Evolutionary conservation across 2,797 vertebrate species (phyloP), one percentile per base, ranked within the genome.

Genomic region (Rhabdomys pumilio): DNA sequence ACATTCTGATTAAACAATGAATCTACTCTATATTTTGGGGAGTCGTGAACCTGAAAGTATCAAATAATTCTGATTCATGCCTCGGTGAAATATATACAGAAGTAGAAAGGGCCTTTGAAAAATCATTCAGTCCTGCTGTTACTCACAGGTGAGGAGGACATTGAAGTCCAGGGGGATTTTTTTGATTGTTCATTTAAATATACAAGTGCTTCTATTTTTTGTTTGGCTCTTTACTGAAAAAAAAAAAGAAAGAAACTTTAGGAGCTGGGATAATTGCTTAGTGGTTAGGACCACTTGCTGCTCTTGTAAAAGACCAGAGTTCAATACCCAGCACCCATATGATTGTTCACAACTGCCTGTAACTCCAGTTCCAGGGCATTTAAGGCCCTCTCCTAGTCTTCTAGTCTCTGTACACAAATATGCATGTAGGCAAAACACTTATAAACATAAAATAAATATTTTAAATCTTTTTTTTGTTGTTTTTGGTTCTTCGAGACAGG

Each of bases 1-100:
- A 85, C 91, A 90, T 96, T 97, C 83, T 96, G 88, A 96, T 97
- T 96, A 97, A 97, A 97, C 88, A 97, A 93, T 97, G 90, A 96
- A 83, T 94, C 89, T 89, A 89, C 75, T 96, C 77, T 94, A 79
- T 95, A 90, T 90, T 95, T 96, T 73, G 76, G 0, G 96, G 97
- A 76, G 96, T 41, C 50, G 26, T 89, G 69, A 97, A 86, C 57
- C 44, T 96, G 82, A 96, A 96, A 96, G 75, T 95, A 83, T 94
- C 50, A 96, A 93, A 91, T 93, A 84, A 73, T 96, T 95, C 80
- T 94, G n/a, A 97, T 91, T 72, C 94, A 79, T 91, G 59, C 63
- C 91, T 81, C 47, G 90, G 57, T 93, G 55, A 94, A 94, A 94
- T 67, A 80, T 47, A 83, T 76, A 81, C 55, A 95, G 50, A 92